phyloP scores from a whole-genome alignment of 2,113 vertebrate genomes.

The Uria aalge region DNA sequence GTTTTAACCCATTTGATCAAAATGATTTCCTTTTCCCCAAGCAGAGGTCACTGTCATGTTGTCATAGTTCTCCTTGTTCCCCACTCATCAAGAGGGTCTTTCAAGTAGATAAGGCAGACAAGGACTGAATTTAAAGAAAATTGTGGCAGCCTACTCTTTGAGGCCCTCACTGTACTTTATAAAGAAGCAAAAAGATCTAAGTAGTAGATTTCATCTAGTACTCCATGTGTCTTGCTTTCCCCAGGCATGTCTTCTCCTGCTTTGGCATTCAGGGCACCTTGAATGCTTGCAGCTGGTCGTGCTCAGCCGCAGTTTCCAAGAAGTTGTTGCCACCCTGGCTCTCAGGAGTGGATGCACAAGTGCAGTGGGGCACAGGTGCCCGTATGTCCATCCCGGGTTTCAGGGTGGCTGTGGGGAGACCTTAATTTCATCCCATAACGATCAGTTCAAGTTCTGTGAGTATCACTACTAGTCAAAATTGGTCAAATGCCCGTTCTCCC shows the following conservation, averaged over 20 bases:
- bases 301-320: not conserved
- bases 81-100: not conserved
- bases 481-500: not conserved
- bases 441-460: not conserved
- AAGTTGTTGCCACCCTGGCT: not conserved
- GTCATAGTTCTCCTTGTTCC: not conserved
- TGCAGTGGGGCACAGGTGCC: not conserved
- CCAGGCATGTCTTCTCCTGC: not conserved
- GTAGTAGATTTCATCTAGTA: not conserved
- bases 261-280: not conserved
- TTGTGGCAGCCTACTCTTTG: not conserved
- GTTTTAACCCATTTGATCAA: not conserved
- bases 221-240: not conserved
- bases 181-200: not conserved
- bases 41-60: not conserved
- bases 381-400: rapidly evolving
- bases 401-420: not conserved
- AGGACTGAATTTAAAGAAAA: not conserved
- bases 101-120: not conserved
- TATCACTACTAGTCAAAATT: not conserved
- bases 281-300: not conserved
- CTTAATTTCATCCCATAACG: not conserved
- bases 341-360: rapidly evolving
- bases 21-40: not conserved
- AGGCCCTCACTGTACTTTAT: not conserved